phyloP scores from a whole-genome alignment of 2,888 invertebrate species.

The Brachyopa scutellaris region DNA sequence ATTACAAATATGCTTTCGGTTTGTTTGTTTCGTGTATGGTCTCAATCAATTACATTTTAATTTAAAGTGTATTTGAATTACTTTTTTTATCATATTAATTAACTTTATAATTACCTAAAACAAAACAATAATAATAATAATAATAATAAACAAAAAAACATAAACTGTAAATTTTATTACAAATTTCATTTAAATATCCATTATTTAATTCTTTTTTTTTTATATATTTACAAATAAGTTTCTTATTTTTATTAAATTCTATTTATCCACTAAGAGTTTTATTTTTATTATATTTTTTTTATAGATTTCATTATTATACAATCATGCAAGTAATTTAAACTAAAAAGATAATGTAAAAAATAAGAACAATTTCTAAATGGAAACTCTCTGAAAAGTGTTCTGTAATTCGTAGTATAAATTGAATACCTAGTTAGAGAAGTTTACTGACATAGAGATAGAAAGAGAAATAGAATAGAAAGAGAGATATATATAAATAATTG shows the following conservation, averaged over 20 bases:
- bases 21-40: conserved; percentile 65
- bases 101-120: conserved; percentile 56
- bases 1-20: conserved; percentile 66
- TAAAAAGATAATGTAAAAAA: conserved; percentile 48
- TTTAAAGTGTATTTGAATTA: conserved; percentile 52
- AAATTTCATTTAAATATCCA: conserved; percentile 47
- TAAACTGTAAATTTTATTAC: conserved; percentile 36
- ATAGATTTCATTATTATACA: conserved; percentile 39
- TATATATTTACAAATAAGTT: conserved; percentile 58
- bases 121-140: conserved; percentile 47
- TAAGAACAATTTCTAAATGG: conserved; percentile 4
- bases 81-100: conserved; percentile 29
- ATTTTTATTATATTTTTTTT: conserved; percentile 7
- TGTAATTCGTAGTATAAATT: conserved; percentile 37
- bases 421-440: conserved; percentile 15
- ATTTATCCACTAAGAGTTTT: conserved; percentile 37
- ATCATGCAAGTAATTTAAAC: conserved; percentile 62
- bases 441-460: conserved; percentile 14
- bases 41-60: conserved; percentile 66
- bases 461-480: not conserved
- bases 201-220: conserved; percentile 22
- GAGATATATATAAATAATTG: conserved; percentile 14
- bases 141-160: conserved; percentile 7
- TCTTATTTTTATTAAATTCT: conserved; percentile 30
- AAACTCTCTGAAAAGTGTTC: conserved; percentile 31